Evolutionary conservation across 2,888 invertebrate genomes (phyloP), one percentile per base, ranked within the genome.

Genomic region (Amphipyra berbera): DNA sequence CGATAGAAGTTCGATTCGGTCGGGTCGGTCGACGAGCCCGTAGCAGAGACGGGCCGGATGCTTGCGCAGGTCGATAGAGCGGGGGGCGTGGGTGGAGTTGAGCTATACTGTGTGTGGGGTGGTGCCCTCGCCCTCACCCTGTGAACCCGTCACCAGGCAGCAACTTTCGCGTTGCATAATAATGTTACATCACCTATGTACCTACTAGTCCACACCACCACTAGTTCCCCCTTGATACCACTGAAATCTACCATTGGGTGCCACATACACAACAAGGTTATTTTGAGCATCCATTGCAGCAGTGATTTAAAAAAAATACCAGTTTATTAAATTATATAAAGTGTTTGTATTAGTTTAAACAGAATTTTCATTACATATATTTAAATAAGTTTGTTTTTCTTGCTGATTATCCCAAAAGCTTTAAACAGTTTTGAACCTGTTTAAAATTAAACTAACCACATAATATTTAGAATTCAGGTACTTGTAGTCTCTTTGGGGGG

Each of bases 51-150:
- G 78, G 82, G 70, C 79, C 85, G 84, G 88, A 87, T 86, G 88
- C 89, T 85, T 86, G 94, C 93, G 93, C 93, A 93, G 94, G 94
- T 94, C 94, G 95, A 93, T 91, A 94, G 88, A 91, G 90, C 89
- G 87, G 85, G 90, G 86, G 86, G 86, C 79, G 91, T 88, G 92
- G 92, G 92, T 90, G 89, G 91, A 86, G 88, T 83, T 85, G 86
- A 85, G 86, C 85, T 85, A 68, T 86, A 87, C 84, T 85, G 87
- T 84, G 86, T 87, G 88, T 87, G 85, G 89, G 89, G 95, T 88
- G 95, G 91, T 88, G 87, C 95, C 85, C 93, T 93, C 89, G 91
- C 92, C 84, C 93, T 95, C 90, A 93, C 94, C 87, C 94, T 85
- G 84, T 68, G 69, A 69, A 76, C 68, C 79, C 79, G 81, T 78